Base-by-base conservation (phyloP, 2,113 vertebrate genomes). In the Phyllostomus hastatus region DNA sequence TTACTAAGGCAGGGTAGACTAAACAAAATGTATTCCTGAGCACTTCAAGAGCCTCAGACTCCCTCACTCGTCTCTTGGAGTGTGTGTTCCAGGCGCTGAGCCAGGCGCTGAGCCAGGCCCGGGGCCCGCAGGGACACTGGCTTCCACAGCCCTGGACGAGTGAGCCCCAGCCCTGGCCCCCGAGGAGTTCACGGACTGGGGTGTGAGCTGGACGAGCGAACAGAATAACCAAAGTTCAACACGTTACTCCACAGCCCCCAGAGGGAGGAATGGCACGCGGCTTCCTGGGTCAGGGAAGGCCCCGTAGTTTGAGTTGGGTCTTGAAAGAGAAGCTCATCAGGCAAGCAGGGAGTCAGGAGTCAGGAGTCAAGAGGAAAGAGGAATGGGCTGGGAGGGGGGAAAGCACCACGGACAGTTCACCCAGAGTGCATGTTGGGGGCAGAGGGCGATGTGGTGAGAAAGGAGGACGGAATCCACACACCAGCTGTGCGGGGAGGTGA, bases 271-370 rank as follows among this genome's bases (percentile, higher is more conserved):
- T 22, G 57, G 61, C 61, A 5, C 3, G 35, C 57, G 15, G 79
- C 52, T 88, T 90, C 38, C 43, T 48, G 28, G 59, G 33, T 33
- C 24, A 52, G 75, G 50, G 28, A 83, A 28, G 24, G 46, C 89
- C 88, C 81, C 6, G 4, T 9, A 86, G 46, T 61, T 48, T 89
- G 90, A 89, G 50, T 3, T 33, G 83, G 73, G 73, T 61, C 75
- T 95, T 76, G 50, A 81, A 95, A 57, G 41, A 73, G 80, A 57
- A 79, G 41, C 73, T 96, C 20, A 73, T 92, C 17, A 81, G 75
- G 67, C 67, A 86, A 59, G 41, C 12, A 67, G 43, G 43, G 69
- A 59, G 54, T 83, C 12, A 80, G 41, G 59, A 78, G 31, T 38
- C 48, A 4, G 24, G 57, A 59, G 57, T 7, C 7, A 80, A 41